These are phyloP conservation scores for Heliconius congener DNA, from an alignment of 1,140 invertebrate genomes.

Conservation along the genomic window DNA sequence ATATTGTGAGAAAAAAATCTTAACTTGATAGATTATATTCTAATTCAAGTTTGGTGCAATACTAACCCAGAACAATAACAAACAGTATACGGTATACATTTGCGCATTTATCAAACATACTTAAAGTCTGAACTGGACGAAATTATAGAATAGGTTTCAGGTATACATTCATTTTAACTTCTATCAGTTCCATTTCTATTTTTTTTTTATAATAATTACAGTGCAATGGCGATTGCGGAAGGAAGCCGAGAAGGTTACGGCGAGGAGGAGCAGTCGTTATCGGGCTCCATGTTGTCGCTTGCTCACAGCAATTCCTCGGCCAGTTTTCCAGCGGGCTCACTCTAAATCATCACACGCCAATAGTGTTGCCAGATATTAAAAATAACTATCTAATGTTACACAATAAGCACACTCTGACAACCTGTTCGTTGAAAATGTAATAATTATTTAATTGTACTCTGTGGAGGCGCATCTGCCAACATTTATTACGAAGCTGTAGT, in stretches of 20 bases:
- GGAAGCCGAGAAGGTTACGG: conserved; percentile 92
- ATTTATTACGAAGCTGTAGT: conserved; percentile 9
- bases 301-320: conserved; percentile 96
- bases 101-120: no score
- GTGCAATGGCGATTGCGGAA: conserved; percentile 94
- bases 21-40: no score
- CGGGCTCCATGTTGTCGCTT: conserved; percentile 96
- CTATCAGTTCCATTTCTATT: no score
- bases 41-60: no score
- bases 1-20: no score
- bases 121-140: no score
- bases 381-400: background rate
- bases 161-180: no score
- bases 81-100: no score
- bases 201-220: conserved; percentile 72
- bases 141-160: no score
- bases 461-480: background rate
- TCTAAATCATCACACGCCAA: conserved; percentile 78
- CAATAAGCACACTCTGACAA: background rate
- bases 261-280: conserved; percentile 94
- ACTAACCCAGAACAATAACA: no score
- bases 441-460: background rate
- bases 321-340: conserved; percentile 92
- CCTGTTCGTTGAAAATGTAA: background rate
- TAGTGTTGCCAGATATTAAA: background rate